A percentile compares a stretch with the other conserved stretches of the same genome.
Evolutionary conservation across 2,113 vertebrate genomes (phyloP).

Genomic region (Scytalopus superciliaris): DNA sequence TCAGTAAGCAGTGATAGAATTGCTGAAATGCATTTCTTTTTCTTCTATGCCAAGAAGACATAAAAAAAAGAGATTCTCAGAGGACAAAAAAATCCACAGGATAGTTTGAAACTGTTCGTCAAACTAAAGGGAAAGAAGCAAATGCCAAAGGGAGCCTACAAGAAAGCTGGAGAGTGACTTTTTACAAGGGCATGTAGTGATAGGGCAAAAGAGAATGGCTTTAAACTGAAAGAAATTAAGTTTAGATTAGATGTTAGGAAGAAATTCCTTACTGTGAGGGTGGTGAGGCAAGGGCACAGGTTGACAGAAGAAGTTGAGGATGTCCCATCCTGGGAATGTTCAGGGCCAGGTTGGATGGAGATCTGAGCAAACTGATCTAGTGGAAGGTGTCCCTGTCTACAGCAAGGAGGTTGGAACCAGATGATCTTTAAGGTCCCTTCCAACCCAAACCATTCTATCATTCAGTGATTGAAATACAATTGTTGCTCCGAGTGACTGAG

Average conservation of each 20-base stretch:
- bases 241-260: background rate
- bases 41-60: background rate
- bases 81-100: background rate
- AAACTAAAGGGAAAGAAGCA: background rate
- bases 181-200: background rate
- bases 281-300: background rate
- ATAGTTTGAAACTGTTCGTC: background rate
- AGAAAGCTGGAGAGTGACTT: background rate
- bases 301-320: background rate
- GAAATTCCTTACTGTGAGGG: background rate
- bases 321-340: background rate
- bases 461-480: background rate
- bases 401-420: fast-evolving
- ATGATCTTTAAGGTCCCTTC: background rate
- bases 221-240: background rate
- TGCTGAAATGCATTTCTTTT: background rate
- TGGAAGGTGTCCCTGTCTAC: background rate
- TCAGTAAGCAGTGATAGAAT: background rate
- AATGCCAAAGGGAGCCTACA: background rate
- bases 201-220: background rate
- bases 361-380: background rate
- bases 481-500: background rate
- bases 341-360: background rate
- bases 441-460: background rate
- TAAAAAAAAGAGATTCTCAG: background rate